Conservation (phyloP, 1,140 invertebrate genomes). For the Pollicipes pollicipes region DNA sequence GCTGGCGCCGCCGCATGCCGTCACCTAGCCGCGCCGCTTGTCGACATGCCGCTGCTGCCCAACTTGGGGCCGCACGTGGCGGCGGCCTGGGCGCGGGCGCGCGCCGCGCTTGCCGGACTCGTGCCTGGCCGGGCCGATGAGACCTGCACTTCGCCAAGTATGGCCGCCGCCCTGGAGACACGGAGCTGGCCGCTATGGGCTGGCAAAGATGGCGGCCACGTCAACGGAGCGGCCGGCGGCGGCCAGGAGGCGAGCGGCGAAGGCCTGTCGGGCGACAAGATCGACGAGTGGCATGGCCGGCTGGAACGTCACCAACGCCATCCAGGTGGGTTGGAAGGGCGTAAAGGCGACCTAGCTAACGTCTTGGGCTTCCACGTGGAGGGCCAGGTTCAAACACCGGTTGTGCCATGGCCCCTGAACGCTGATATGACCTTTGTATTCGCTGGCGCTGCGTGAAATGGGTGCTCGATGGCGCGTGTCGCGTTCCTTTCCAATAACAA, state of each 20-base stretch:
- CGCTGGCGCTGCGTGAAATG: too few relatives aligned
- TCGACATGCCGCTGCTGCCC: conserved; percentile 31
- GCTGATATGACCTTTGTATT: too few relatives aligned
- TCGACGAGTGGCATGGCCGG: conserved; percentile 97
- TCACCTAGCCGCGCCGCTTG: background rate
- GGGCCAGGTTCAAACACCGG: too few relatives aligned
- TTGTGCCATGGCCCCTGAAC: too few relatives aligned
- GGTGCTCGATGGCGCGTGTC: too few relatives aligned
- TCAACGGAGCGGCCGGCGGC: conserved; percentile 7
- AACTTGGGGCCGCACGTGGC: conserved; percentile 52
- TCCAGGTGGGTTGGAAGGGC: conserved; percentile 66
- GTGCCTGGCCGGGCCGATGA: conserved; percentile 22
- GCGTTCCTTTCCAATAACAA: too few relatives aligned
- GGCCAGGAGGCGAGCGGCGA: conserved; percentile 15
- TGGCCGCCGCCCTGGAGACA: conserved; percentile 18
- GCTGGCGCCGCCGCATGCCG: background rate
- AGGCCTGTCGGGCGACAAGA: conserved; percentile 40
- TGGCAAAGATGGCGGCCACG: conserved; percentile 7
- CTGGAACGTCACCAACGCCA: conserved; percentile 99
- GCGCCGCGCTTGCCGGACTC: conserved; percentile 47
- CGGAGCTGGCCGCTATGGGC: conserved; percentile 17
- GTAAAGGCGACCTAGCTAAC: too few relatives aligned
- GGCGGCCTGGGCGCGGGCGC: conserved; percentile 57
- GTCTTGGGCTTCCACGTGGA: too few relatives aligned
- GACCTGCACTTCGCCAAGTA: conserved; percentile 33